Conservation (phyloP, 2,113 vertebrate genomes). For the Tapirus terrestris region DNA sequence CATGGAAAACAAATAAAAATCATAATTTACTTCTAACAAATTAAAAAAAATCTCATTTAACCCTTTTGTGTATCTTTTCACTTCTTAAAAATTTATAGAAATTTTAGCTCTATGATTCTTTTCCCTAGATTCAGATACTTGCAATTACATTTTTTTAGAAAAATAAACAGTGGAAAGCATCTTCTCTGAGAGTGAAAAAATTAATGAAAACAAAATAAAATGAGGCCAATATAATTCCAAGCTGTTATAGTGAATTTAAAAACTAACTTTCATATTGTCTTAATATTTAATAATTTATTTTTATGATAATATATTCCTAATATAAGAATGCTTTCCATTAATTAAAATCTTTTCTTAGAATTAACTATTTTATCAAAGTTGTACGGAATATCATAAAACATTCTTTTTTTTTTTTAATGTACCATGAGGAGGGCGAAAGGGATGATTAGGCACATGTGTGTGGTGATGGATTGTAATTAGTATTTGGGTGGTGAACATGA, state of each 20-base stretch:
- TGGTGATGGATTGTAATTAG: too few species aligned
- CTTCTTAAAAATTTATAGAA: background rate
- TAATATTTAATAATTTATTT: slow-evolving; percentile 23
- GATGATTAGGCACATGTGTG: too few species aligned
- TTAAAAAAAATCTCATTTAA: background rate
- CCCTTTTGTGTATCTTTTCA: background rate
- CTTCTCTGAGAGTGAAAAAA: background rate
- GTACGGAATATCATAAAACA: background rate
- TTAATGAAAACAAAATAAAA: slow-evolving; percentile 21
- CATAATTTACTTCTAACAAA: background rate
- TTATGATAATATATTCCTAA: background rate
- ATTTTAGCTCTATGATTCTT: background rate
- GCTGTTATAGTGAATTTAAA: slow-evolving; percentile 13
- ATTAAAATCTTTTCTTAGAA: slow-evolving; percentile 4
- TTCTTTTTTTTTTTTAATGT: background rate
- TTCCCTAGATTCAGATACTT: background rate
- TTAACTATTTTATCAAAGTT: slow-evolving; percentile 41
- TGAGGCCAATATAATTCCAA: background rate
- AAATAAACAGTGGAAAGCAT: background rate
- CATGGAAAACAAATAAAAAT: background rate
- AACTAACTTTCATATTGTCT: background rate
- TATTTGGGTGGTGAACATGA: too few species aligned
- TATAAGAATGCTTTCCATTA: background rate
- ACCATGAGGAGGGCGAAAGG: too few species aligned
- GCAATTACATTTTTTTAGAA: background rate